A percentile compares a stretch with the other conserved stretches of the same genome.
Evolutionary conservation across 2,888 invertebrate species (phyloP).

Genomic region (Acleris literana): DNA sequence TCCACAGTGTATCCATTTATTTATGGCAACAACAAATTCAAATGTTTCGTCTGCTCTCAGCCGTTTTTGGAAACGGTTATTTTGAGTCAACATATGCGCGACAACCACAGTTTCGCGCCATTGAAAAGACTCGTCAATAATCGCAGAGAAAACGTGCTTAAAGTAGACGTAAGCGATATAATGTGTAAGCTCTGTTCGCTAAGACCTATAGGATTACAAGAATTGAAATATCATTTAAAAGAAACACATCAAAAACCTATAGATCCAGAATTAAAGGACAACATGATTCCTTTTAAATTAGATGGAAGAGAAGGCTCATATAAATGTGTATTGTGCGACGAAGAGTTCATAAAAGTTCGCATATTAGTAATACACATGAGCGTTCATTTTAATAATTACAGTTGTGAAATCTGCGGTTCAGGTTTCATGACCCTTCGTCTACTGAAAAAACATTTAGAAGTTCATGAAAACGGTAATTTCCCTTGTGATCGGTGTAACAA

Average conservation of each 20-base stretch:
- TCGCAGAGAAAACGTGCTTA: conserved; percentile 67
- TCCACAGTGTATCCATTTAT: conserved; percentile 75
- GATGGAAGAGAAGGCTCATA: conserved; percentile 59
- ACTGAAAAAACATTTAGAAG: conserved; percentile 74
- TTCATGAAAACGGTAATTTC: conserved; percentile 73
- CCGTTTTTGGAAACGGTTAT: conserved; percentile 66
- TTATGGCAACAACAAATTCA: conserved; percentile 75
- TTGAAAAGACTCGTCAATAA: conserved; percentile 71
- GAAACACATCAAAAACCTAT: conserved; percentile 63
- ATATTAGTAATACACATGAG: conserved; percentile 78
- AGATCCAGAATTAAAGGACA: conserved; percentile 70
- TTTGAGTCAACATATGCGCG: conserved; percentile 66
- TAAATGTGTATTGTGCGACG: conserved; percentile 69
- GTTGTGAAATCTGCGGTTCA: conserved; percentile 76
- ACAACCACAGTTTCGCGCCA: conserved; percentile 63
- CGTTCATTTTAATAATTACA: conserved; percentile 76
- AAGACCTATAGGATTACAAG: conserved; percentile 51
- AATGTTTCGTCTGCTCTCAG: conserved; percentile 74
- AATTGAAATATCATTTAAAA: conserved; percentile 68
- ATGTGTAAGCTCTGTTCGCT: conserved; percentile 66
- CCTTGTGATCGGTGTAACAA: conserved; percentile 73
- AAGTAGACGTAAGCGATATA: conserved; percentile 71
- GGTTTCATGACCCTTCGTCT: conserved; percentile 75
- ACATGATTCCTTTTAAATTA: conserved; percentile 73
- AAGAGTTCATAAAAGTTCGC: conserved; percentile 70